Evolutionary conservation across 2,888 invertebrate genomes (phyloP).

Genomic region (Acrobasis consociella): DNA sequence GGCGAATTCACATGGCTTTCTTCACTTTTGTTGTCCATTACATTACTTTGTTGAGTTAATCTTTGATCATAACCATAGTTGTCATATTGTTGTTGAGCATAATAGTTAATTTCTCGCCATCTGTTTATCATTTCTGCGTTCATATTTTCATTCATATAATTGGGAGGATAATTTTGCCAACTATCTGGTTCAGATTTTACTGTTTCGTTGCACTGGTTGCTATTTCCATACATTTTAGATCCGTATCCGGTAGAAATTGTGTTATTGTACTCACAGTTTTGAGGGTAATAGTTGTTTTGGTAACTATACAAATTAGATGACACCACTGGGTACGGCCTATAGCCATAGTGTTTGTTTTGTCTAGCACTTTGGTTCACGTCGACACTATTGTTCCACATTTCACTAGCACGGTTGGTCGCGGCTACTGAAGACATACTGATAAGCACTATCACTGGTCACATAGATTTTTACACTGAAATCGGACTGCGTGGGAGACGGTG

Average conservation of each 20-base stretch:
- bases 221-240: constrained; percentile 48
- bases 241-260: constrained; percentile 45
- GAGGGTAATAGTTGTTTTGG: constrained; percentile 57
- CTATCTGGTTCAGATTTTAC: constrained; percentile 64
- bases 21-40: constrained; percentile 49
- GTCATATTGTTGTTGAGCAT: constrained; percentile 56
- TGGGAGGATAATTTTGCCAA: constrained; percentile 60
- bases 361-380: constrained; percentile 60
- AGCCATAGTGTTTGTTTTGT: constrained; percentile 53
- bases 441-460: constrained; percentile 45
- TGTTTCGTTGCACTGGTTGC: constrained; percentile 42
- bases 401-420: constrained; percentile 65
- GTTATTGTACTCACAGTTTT: constrained; percentile 56
- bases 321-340: constrained; percentile 55
- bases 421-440: constrained; percentile 63
- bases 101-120: constrained; percentile 68
- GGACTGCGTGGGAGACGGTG: constrained; percentile 70
- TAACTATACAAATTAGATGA: constrained; percentile 54
- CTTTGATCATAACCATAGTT: constrained; percentile 53
- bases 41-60: constrained; percentile 31
- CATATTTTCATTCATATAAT: constrained; percentile 46
- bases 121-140: constrained; percentile 63
- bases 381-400: constrained; percentile 70
- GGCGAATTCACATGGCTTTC: constrained; percentile 64
- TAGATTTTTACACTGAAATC: constrained; percentile 45